Base-by-base conservation (phyloP, 2,797 vertebrate genomes). In the Borostomias antarcticus region DNA sequence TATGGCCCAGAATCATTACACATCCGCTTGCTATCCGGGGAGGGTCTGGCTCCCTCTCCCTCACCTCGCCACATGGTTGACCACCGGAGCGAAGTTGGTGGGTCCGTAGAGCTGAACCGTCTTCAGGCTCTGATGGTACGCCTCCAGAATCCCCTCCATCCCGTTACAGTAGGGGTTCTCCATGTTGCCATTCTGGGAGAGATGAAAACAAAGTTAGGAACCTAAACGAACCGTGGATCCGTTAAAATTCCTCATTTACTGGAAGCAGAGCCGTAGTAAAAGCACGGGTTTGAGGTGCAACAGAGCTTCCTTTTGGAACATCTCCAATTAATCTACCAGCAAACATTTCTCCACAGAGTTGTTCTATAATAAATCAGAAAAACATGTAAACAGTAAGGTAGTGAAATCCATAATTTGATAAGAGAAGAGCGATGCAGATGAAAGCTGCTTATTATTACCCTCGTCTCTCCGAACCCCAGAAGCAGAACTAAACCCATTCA, bases 21-120 rank as follows among this genome's bases (percentile, higher is more conserved):
- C n/a, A n/a, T n/a, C n/a, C n/a, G n/a, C n/a, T n/a, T n/a, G n/a
- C n/a, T n/a, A n/a, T n/a, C n/a, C n/a, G n/a, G n/a, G n/a, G n/a
- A n/a, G n/a, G n/a, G n/a, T n/a, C 21, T n/a, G 17, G 29, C 3
- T 4, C 21, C 37, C 19, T 35, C 17, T 35, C 21, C 54, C 79
- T 74, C 88, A 98, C 97, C 95, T 95, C 25, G 97, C 97, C 65
- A 98, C 97, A 0, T 96, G 95, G 81, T 96, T 98, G 78, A 98
- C 94, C 0, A 98, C 93, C 0, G 96, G 96, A 19, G 96, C 93
- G 0, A 98, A 98, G 87, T 98, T 98, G 75, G 97, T 98, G 54
- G 97, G 97, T 29, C 97, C 97, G 0, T 98, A 98, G 51, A 98
- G 95, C 91, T 98, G 97, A 73, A 98, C 96, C 0, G 93, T 95